Conservation (phyloP, 2,888 invertebrate genomes). For the Eristalis pertinax region DNA sequence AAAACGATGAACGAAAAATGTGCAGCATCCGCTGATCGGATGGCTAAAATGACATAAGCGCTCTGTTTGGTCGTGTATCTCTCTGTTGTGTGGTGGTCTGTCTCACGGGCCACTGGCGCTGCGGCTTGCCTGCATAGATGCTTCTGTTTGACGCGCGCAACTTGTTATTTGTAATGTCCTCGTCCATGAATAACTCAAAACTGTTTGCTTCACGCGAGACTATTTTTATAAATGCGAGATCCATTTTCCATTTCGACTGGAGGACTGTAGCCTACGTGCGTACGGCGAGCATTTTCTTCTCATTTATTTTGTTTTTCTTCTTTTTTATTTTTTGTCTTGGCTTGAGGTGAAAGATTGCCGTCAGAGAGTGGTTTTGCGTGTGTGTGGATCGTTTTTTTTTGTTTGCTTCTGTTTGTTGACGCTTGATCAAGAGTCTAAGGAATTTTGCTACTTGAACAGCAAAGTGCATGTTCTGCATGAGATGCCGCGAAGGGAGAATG, state of each 20-base stretch:
- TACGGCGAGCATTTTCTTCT: neutral
- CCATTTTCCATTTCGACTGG: conserved; percentile 20
- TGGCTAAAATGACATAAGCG: conserved; percentile 65
- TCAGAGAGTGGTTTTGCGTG: conserved; percentile 13
- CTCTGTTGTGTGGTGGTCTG: conserved; percentile 19
- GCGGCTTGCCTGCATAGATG: conserved; percentile 51
- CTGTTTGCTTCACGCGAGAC: conserved; percentile 11
- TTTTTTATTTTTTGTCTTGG: no score
- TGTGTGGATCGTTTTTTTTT: neutral
- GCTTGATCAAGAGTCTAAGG: neutral
- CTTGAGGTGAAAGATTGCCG: conserved; percentile 29
- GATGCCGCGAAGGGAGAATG: neutral
- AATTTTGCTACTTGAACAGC: conserved; percentile 30
- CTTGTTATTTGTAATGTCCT: conserved; percentile 58
- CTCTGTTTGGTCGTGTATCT: conserved; percentile 55
- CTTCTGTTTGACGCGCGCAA: conserved; percentile 32
- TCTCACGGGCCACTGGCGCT: conserved; percentile 27
- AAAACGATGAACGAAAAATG: conserved; percentile 36
- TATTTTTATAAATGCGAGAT: conserved; percentile 51
- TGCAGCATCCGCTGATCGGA: conserved; percentile 62
- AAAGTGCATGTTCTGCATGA: conserved; percentile 13
- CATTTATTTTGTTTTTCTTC: conserved; percentile 3
- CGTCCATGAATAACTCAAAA: conserved; percentile 50
- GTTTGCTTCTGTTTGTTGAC: neutral
- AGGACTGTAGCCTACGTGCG: neutral